Evolutionary conservation across 2,888 invertebrate genomes (phyloP), one percentile per base, ranked within the genome.

Genomic region (Spialia ferax): DNA sequence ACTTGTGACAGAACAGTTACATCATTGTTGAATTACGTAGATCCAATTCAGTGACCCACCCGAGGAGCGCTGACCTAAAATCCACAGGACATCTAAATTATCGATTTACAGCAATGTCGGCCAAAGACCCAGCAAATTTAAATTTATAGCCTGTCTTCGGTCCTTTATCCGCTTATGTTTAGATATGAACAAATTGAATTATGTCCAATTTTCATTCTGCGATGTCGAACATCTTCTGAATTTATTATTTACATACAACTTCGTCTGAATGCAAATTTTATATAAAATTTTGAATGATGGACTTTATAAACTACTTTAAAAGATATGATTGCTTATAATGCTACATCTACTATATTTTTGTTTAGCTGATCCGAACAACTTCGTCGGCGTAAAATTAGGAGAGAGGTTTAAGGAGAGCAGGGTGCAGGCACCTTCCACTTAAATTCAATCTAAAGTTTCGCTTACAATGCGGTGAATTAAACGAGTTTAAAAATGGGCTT

Each of bases 31-130:
- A 11, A 18, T 26, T 15, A 45, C 8, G 29, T 60, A 18, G 7
- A 48, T 20, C 22, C 45, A 29, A 35, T 35, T 60, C 26, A 18
- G 29, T 32, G 29, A 13, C 23, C 23, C 8, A 55, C 63, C 15
- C 54, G 3, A 55, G 26, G 54, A 35, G 42, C 42, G 26, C 38
- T 63, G 63, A 63, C 54, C 63, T 63, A 55, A 42, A 63, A 63
- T 42, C 54, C 23, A 15, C 63, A 54, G 54, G 63, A 63, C 54
- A 54, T 54, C 54, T 35, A 26, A 42, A 38, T 50, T 62, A 62
- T 62, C 52, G 62, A 62, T 62, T 62, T 23, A 62, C 52, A 52
- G 62, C 56, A 56, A 18, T 42, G 54, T 42, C 45, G 42, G 63
- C 11, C 52, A 26, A 20, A 62, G 52, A 15, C 22, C 15, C 2